Percentiles rank a stretch among this genome's conserved stretches.
phyloP scores from a whole-genome alignment of 1,140 invertebrate genomes.

The Zaprionus capensis region DNA sequence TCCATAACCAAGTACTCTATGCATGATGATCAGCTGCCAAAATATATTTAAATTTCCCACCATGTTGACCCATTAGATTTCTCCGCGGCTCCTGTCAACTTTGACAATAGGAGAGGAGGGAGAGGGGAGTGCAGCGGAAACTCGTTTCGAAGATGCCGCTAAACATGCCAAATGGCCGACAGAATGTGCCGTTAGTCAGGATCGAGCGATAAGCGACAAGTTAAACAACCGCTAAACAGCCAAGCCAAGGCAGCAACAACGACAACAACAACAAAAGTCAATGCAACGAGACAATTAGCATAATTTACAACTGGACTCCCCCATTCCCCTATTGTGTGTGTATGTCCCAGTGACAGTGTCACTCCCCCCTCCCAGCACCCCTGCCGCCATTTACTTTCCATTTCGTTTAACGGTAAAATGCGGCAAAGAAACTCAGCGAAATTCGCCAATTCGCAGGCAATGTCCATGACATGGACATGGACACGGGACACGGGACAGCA shows the following conservation, averaged over 20 bases:
- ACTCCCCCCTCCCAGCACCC: not conserved
- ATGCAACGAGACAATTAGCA: conserved; percentile 67
- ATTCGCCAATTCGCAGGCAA: conserved; percentile 47
- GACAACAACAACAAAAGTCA: conserved; percentile 18
- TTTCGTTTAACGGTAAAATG: conserved; percentile 76
- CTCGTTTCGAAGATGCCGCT: conserved; percentile 26
- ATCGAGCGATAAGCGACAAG: conserved; percentile 54
- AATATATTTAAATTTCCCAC: not conserved
- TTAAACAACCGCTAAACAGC: conserved; percentile 34
- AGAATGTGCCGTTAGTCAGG: conserved; percentile 64
- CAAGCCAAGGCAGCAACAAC: conserved; percentile 13
- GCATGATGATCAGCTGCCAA: not conserved
- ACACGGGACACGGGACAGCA: conserved; percentile 12
- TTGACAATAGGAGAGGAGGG: conserved; percentile 15
- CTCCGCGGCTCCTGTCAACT: conserved; percentile 37
- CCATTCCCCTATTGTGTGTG: conserved; percentile 17
- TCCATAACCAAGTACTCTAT: not conserved
- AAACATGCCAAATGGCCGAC: conserved; percentile 37
- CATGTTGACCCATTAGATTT: conserved; percentile 27
- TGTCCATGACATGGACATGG: conserved; percentile 38
- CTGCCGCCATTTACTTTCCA: conserved; percentile 68
- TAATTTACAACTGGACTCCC: conserved; percentile 62
- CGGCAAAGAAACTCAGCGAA: conserved; percentile 50
- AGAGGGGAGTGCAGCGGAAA: conserved; percentile 1
- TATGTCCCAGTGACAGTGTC: not conserved